These are phyloP conservation scores for Zaprionus ghesquierei DNA, from an alignment of 1,140 invertebrate genomes.

Conservation along the genomic window DNA sequence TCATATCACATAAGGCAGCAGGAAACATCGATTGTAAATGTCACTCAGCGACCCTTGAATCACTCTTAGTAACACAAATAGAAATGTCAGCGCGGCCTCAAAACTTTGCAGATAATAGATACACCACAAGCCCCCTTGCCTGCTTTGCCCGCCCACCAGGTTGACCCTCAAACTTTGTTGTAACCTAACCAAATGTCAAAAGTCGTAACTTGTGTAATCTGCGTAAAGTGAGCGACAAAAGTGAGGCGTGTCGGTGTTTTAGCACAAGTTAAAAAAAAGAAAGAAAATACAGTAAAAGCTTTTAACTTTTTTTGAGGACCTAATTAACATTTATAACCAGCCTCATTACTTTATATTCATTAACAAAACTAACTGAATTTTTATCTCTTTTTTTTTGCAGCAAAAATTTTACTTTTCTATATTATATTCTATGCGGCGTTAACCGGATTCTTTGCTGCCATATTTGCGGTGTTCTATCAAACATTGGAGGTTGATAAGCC, in stretches of 20 bases:
- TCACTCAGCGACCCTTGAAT: conserved; percentile 43
- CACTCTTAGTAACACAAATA: conserved; percentile 52
- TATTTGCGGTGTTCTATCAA: conserved; percentile 96
- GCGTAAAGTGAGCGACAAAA: not conserved
- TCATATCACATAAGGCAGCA: not conserved
- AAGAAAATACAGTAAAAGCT: no score
- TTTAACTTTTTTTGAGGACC: no score
- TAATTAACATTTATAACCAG: no score
- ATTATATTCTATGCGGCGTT: conserved; percentile 95
- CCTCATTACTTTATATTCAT: conserved; percentile 35
- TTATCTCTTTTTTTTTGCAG: conserved; percentile 85
- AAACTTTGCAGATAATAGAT: not conserved
- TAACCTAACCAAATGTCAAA: conserved; percentile 40
- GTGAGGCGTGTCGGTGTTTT: not conserved
- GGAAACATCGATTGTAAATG: conserved; percentile 1
- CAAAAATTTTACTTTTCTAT: conserved; percentile 97
- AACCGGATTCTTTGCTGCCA: conserved; percentile 93
- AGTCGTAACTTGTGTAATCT: conserved; percentile 44
- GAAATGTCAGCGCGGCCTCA: conserved; percentile 32
- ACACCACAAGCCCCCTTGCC: not conserved
- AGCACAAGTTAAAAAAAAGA: not conserved
- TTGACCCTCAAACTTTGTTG: conserved; percentile 2
- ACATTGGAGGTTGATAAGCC: conserved; percentile 93
- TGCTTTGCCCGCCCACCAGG: no score
- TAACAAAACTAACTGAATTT: not conserved